Base-by-base conservation (phyloP, 2,797 vertebrate species). In the Florisuga fusca region DNA sequence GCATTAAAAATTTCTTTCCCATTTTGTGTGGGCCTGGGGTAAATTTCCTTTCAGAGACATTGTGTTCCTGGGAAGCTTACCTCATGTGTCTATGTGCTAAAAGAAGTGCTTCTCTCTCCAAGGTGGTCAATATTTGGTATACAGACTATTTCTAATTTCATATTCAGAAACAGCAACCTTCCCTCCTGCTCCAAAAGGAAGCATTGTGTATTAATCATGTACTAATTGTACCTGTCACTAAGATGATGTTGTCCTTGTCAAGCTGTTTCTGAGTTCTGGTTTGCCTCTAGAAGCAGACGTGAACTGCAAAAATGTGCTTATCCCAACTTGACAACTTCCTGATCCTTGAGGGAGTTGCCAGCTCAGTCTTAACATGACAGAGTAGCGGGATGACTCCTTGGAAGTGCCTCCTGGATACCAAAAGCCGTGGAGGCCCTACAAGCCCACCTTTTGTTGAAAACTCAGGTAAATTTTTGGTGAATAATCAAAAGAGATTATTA, bases 1-100 rank as follows among this genome's bases (percentile, higher is more conserved):
- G 69, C 23, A 75, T 72, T 55, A 9, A 61, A 1, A 58, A 54
- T 51, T 54, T 84, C 46, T 62, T 69, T 84, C 33, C 41, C 4
- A 2, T 10, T 72, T 8, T 62, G 0, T 57, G 43, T 4, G 23
- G 26, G 15, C 41, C 45, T 26, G 15, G 15, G 27, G 36, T 81
- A 45, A 71, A 3, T 61, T 84, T 72, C 7, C 23, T 59, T 84
- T 66, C 45, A 7, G 15, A 27, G 45, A 27, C 6, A 0, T 21
- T 27, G 6, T 1, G 0, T 26, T 23, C 78, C 26, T 43, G 59
- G n/a, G 26, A 64, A 38, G 5, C 43, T 81, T 31, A 59, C 68
- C 18, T 81, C 21, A 36, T 1, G 0, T 51, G 13, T 78, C 45
- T 45, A 1, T 29, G 34, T 9, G 3, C 23, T 54, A 59, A 67